Conservation (phyloP, 2,113 vertebrate species). For the Cyanoramphus novaezelandiae region DNA sequence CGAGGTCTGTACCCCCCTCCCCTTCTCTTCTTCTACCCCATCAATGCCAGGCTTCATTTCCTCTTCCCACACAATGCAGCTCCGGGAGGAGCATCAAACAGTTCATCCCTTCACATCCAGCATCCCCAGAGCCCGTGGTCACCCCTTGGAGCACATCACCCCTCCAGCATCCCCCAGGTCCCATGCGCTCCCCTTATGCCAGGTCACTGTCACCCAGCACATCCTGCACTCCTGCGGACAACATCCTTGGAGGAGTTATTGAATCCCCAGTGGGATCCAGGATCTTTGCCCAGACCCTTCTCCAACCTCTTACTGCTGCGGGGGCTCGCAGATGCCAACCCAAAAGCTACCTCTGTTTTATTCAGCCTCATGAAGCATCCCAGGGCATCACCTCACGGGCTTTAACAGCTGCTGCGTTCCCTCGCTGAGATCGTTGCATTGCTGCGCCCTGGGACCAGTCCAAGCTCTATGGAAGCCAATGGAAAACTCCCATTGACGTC, state of each 20-base stretch:
- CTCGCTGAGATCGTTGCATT: background rate
- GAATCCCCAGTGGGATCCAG: background rate
- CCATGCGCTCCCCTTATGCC: background rate
- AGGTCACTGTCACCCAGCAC: background rate
- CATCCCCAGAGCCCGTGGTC: background rate
- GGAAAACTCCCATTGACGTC: slow-evolving; percentile 2
- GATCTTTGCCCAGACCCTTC: background rate
- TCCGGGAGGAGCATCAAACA: background rate
- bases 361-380: background rate
- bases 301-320: background rate
- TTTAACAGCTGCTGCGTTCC: slow-evolving; percentile 19
- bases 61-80: rapidly evolving
- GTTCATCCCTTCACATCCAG: background rate
- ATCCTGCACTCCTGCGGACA: rapidly evolving
- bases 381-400: background rate
- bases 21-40: background rate
- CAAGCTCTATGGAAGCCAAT: background rate
- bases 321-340: background rate
- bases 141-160: rapidly evolving
- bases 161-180: rapidly evolving
- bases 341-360: background rate
- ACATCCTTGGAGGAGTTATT: background rate
- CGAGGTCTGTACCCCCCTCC: background rate
- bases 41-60: background rate
- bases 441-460: slow-evolving; percentile 29